Base-by-base conservation (phyloP, 2,113 vertebrate species). In the Anthoscopus minutus region DNA sequence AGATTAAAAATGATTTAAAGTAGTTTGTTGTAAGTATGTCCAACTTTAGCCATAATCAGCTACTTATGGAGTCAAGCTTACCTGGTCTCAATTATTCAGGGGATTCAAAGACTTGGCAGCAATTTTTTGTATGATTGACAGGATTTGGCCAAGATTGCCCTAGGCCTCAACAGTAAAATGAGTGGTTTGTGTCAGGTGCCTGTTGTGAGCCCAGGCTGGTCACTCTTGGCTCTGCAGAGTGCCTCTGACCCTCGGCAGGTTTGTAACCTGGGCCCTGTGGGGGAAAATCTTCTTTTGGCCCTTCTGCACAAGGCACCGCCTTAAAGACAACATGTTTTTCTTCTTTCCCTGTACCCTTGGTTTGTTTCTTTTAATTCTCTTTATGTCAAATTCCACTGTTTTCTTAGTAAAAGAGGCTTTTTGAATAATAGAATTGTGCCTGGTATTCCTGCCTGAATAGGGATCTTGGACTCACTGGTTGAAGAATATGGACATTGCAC, bases 321-420 rank as follows among this genome's bases (percentile, higher is more conserved):
- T 47, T 31, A 37, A 72, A 64, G 33, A 15, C 72, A n/a, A 60
- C 0, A 0, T 24, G 4, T 2, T 27, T 24, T 20, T 27, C 14
- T 44, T 56, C 23, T 78, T 62, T 33, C 30, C 14, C 6, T 15
- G 0, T 44, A 51, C 28, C 18, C 7, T 69, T 92, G 25, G 1
- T 42, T 94, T 91, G 35, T 11, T 25, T 37, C 3, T 81, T 81
- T 48, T 37, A 19, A 12, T 73, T 84, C 45, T 45, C 12, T n/a
- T 73, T 12, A 19, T 72, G 27, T 21, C 12, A 23, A 33, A 62
- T 67, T 76, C 24, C 6, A 30, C 37, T n/a, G 2, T 71, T 81
- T n/a, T 44, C 25, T 24, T 54, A n/a, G 19, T 35, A 70, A 64
- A 69, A 69, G 8, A 72, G 38, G 13, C 6, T 60, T 61, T 53